phyloP scores from a whole-genome alignment of 2,888 invertebrate genomes.

The Plusia festucae region DNA sequence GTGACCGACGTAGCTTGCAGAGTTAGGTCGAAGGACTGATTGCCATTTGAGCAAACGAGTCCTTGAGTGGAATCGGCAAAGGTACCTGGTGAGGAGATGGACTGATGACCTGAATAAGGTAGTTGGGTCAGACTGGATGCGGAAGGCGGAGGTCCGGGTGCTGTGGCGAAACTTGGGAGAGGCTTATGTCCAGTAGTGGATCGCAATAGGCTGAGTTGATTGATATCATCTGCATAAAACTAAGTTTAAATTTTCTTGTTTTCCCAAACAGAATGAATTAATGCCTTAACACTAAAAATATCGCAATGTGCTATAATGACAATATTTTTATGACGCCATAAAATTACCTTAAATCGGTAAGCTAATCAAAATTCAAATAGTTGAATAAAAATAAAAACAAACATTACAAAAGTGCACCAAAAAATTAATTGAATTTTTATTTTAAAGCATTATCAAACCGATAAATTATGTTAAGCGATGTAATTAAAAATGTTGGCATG shows the following conservation, averaged over 20 bases:
- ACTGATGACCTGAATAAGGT: no score
- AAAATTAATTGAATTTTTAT: constrained; percentile 74
- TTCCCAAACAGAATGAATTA: constrained; percentile 22
- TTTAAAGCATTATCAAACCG: constrained; percentile 60
- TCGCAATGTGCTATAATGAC: constrained; percentile 21
- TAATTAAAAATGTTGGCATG: constrained; percentile 71
- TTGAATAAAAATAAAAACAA: constrained; percentile 63
- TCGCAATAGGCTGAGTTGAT: no score
- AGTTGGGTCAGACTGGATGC: no score
- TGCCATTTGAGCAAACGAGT: no score
- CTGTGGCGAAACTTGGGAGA: no score
- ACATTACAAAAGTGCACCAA: constrained; percentile 58
- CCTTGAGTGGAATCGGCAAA: no score
- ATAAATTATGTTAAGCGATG: constrained; percentile 66
- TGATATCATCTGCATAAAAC: background rate
- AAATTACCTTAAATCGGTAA: constrained; percentile 43
- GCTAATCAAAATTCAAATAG: constrained; percentile 56
- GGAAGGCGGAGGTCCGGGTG: no score
- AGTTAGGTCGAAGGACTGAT: no score
- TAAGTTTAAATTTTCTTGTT: background rate
- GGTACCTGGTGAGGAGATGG: no score
- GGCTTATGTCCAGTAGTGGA: no score
- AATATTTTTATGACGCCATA: constrained; percentile 40
- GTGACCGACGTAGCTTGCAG: no score
- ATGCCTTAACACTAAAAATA: constrained; percentile 19